Evolutionary conservation across 2,797 vertebrate species (phyloP), one percentile per base, ranked within the genome.

Genomic region (Eremophila alpestris): DNA sequence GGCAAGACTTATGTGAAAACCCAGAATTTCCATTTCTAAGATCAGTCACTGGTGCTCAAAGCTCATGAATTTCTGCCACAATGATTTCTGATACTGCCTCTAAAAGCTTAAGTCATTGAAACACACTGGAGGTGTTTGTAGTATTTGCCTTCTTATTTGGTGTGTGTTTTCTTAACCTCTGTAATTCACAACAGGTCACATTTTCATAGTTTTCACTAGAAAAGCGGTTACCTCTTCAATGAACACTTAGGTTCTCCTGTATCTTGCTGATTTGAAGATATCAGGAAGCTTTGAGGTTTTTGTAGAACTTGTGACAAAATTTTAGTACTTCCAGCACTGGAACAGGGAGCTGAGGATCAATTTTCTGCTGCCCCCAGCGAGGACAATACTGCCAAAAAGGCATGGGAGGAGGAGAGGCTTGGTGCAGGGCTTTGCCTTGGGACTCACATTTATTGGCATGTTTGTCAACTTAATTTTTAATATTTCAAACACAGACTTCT

Each of bases 161-260:
- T 48, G 21, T 81, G 24, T 96, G 46, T 94, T 95, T 93, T 92
- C 58, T 89, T 91, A 80, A 92, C 75, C 56, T 94, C 56, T 83
- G 45, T 89, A 87, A 74, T 83, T 93, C 41, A n/a, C 68, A 87
- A 75, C 60, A 89, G 56, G 77, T 80, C 64, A 58, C 29, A 41
- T 89, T 91, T 92, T 82, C 55, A 30, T 73, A 22, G 36, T 76
- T 90, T 86, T 75, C 78, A 49, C 56, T 85, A 70, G 71, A 70
- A 85, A 77, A 93, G 38, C 46, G 58, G 18, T 64, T 88, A 27
- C 9, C 27, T 86, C 81, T 87, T 93, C 52, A 78, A 4, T 18
- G 10, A 83, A 91, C 77, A 75, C 9, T 38, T 52, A 12, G 7
- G 16, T 51, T 87, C 24, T 70, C 13, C 26, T 45, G 3, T 60